Percentiles rank a stretch among this genome's conserved stretches.
Conservation (phyloP, 2,113 vertebrate species). For the Xiphophorus maculatus region DNA sequence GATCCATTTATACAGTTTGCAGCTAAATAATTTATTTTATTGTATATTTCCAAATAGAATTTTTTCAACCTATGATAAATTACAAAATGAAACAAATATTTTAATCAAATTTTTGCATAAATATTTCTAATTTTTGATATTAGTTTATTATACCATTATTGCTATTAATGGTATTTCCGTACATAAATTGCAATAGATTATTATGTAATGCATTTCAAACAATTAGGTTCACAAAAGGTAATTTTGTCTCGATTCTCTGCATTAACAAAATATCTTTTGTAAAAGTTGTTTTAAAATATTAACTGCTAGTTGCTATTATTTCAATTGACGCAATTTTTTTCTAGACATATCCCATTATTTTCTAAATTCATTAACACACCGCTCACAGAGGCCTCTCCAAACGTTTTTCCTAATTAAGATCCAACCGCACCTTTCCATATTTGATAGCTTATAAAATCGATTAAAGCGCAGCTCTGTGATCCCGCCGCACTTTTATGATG, state of each 20-base stretch:
- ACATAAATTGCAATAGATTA: too few relatives aligned
- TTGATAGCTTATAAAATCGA: conserved; percentile 60
- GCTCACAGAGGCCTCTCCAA: background rate
- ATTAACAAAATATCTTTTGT: too few relatives aligned
- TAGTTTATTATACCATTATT: background rate
- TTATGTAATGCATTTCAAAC: too few relatives aligned
- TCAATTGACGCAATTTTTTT: background rate
- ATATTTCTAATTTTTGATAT: background rate
- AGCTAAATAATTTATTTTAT: background rate
- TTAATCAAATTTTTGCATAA: background rate
- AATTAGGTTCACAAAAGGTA: too few relatives aligned
- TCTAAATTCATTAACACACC: background rate
- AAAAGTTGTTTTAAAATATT: too few relatives aligned
- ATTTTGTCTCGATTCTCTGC: too few relatives aligned
- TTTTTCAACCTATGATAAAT: background rate
- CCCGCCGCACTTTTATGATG: conserved; percentile 63
- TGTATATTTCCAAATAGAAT: background rate
- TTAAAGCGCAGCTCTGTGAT: conserved; percentile 53
- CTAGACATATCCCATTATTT: background rate
- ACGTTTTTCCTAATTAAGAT: conserved; percentile 28
- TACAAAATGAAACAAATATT: background rate
- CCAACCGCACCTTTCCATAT: conserved; percentile 45
- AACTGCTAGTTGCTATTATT: too few relatives aligned
- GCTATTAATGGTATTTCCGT: too few relatives aligned
- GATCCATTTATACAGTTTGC: too few relatives aligned